Base-by-base conservation (phyloP, 2,797 vertebrate species). In the Heterohyrax brucei region DNA sequence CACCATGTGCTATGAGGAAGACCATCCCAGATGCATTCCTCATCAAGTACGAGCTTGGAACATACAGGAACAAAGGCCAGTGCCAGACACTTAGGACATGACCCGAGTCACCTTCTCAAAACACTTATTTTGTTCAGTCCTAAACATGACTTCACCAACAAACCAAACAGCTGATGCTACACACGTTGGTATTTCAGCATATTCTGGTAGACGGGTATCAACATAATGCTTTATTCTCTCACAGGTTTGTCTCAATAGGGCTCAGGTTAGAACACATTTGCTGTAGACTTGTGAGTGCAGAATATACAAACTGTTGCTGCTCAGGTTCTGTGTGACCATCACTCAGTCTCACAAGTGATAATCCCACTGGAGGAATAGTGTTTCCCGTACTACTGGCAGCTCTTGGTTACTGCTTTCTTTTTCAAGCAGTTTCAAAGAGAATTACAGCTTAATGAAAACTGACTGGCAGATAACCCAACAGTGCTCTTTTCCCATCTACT, bases 1-100 rank as follows among this genome's bases (percentile, higher is more conserved):
- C 70, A 39, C 33, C 70, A 4, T 1, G 26, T n/a, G 62, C 44
- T 53, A 5, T 5, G 8, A 1, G 16, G 24, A 30, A 24, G 4
- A 21, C 13, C 59, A 62, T 82, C n/a, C 59, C 2, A 0, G 19
- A 26, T 18, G 3, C 5, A 0, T 0, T 18, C 75, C 12, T 14
- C 73, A 2, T 2, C 18, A 3, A 59, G 30, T 13, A 9, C 68
- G 7, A 6, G 26, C 14, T 0, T 14, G 28, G 26, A n/a, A 22
- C 14, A 3, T 62, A 53, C 0, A 0, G 81, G 3, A 19, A 5
- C 4, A 28, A 13, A 39, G 1, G 56, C 13, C 24, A n/a, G 10
- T 1, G 18, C 13, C 1, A 64, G 28, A 28, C 6, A 16, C 46
- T 4, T 1, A 30, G n/a, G 8, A 19, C n/a, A 19, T 10, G 56